Conservation (phyloP, 2,113 vertebrate genomes). For the Microtus montanus region DNA sequence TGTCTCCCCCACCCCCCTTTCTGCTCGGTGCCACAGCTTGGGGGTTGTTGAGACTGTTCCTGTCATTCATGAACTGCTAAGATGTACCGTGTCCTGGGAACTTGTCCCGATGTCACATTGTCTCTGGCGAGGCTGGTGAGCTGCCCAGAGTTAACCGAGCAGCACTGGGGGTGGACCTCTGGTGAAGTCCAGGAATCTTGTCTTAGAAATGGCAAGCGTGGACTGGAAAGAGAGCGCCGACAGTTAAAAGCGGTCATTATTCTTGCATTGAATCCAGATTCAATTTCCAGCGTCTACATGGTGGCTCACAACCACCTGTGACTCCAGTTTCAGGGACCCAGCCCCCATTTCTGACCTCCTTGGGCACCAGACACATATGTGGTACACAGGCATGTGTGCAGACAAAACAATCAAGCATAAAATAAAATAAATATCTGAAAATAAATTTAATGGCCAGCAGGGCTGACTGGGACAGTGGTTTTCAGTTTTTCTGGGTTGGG, state of each 20-base stretch:
- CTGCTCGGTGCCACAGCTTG: background rate
- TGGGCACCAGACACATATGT: background rate
- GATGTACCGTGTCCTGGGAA: background rate
- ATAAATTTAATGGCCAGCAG: background rate
- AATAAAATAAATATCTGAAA: background rate
- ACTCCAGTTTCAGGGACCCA: background rate
- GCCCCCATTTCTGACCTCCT: background rate
- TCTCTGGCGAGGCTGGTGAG: slow-evolving; percentile 6
- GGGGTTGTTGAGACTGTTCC: background rate
- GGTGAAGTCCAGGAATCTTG: background rate
- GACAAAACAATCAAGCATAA: background rate
- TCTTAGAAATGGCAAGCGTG: background rate
- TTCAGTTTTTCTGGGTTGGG: background rate
- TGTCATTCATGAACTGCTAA: background rate
- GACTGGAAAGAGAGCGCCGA: no score
- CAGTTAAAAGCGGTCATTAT: background rate
- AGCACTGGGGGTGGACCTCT: background rate
- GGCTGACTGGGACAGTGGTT: background rate
- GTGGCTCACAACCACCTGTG: background rate
- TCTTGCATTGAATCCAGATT: background rate
- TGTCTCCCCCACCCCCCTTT: background rate
- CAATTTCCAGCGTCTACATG: background rate
- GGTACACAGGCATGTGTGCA: background rate
- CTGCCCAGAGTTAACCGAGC: slow-evolving; percentile 14
- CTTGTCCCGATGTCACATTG: background rate